Evolutionary conservation across 1,140 invertebrate species (phyloP).

Genomic region (Ceratosolen solmsi): DNA sequence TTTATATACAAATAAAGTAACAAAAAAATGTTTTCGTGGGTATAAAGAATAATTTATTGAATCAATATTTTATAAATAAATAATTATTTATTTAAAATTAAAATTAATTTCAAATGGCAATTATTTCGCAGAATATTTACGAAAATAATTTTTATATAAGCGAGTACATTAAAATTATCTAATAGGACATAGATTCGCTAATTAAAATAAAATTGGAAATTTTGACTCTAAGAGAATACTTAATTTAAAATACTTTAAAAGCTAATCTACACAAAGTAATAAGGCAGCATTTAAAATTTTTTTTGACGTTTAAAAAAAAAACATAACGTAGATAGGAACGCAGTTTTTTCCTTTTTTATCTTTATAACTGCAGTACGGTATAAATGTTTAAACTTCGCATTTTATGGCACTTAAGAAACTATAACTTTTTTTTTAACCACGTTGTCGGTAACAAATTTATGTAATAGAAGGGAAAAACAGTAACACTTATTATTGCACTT

Average conservation of each 20-base stretch:
- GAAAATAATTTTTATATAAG: conserved; percentile 6
- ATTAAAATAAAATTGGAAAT: conserved; percentile 29
- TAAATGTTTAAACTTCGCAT: conserved; percentile 24
- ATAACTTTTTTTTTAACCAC: conserved; percentile 34
- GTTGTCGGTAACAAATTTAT: conserved; percentile 34
- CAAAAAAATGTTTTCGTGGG: neutral
- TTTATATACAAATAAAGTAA: neutral
- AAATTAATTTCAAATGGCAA: conserved; percentile 45
- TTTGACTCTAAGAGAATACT: conserved; percentile 38
- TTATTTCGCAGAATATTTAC: conserved; percentile 21
- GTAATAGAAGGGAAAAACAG: neutral
- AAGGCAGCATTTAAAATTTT: conserved; percentile 44
- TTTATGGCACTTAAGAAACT: conserved; percentile 52
- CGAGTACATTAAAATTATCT: conserved; percentile 23
- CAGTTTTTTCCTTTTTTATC: conserved; percentile 12
- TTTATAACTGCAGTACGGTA: conserved; percentile 16
- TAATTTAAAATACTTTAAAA: conserved; percentile 39
- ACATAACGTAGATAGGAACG: conserved; percentile 40
- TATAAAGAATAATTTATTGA: conserved; percentile 43
- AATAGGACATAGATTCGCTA: conserved; percentile 8
- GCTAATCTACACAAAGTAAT: conserved; percentile 40
- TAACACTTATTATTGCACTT: conserved; percentile 41
- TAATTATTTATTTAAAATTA: conserved; percentile 46
- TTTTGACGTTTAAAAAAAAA: conserved; percentile 34
- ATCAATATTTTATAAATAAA: conserved; percentile 42